Base-by-base conservation (phyloP, 2,888 invertebrate species). In the Oscheius myriophilus region DNA sequence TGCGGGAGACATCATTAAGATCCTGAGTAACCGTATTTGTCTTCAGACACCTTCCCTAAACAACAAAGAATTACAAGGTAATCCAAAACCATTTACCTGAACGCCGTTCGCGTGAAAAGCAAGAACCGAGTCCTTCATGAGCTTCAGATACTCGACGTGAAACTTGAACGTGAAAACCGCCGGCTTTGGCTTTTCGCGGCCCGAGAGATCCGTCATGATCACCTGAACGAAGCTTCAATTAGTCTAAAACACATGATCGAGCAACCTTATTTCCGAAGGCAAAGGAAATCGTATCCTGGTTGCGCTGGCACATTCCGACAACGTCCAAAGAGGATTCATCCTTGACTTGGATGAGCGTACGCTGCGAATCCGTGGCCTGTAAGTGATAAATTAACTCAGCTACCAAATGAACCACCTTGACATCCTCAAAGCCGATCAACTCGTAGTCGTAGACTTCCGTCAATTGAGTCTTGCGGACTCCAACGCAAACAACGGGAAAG, bases 21-120 rank as follows among this genome's bases (percentile, higher is more conserved):
- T 98, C 96, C 90, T 98, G 97, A 69, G 96, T 96, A 82, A 97
- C 91, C 89, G 95, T 93, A 7, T 93, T 93, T 88, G 93, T 93
- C 82, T 93, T 92, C 82, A 95, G 91, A 83, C 93, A 94, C 83
- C 94, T 90, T 59, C 96, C 96, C 90, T 95, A 93, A 90, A 75
- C 64, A 96, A 26, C 14, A 9, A 25, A 18, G 14, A 4, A 9
- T 53, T 21, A 14, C 14, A 3, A 14, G 14, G 3, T n/a, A n/a
- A n/a, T n/a, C n/a, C n/a, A 33, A 6, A 33, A 33, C 33, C 33
- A 33, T 93, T 90, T 63, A 95, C 95, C 90, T 95, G 93, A 90
- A 98, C 87, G n/a, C 98, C 98, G 89, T 97, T 93, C 79, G 93
- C 93, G 89, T 98, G 96, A 90, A 99, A 99, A 82, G 96, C 97